phyloP scores from a whole-genome alignment of 2,797 vertebrate species.

The Masticophis lateralis region DNA sequence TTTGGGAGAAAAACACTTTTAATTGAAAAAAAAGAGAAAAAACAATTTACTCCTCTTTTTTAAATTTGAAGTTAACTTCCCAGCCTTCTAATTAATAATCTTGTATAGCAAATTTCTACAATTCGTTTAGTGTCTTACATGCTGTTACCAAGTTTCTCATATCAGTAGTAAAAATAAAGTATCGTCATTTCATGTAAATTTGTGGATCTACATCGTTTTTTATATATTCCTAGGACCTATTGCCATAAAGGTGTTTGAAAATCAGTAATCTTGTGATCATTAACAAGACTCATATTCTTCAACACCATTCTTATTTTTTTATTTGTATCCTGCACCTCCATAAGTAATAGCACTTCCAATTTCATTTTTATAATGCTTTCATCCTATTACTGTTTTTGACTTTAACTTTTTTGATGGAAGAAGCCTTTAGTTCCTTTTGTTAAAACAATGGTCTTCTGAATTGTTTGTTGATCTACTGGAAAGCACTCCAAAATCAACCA shows the following conservation, averaged over 20 bases:
- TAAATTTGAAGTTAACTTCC: background rate
- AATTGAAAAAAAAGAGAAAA: background rate
- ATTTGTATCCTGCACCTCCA: background rate
- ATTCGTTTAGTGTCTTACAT: background rate
- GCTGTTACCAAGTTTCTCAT: background rate
- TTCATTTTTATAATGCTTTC: background rate
- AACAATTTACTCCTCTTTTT: background rate
- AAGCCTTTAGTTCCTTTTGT: background rate
- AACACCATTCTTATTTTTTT: background rate
- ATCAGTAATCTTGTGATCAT: background rate
- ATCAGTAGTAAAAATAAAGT: background rate
- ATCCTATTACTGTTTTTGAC: background rate
- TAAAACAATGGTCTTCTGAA: background rate
- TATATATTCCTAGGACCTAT: background rate
- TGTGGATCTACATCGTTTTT: background rate
- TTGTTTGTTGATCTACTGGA: background rate
- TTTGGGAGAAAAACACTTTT: background rate
- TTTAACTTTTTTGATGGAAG: background rate
- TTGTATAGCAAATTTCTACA: background rate
- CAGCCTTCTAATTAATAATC: background rate
- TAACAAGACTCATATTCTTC: background rate
- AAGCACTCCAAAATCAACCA: background rate
- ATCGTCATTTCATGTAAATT: background rate
- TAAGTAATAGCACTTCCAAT: background rate
- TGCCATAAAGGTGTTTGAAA: background rate